A percentile compares a stretch with the other conserved stretches of the same genome.
These are phyloP conservation scores for Hipposideros larvatus DNA, from an alignment of 2,797 vertebrate species.

Conservation along the genomic window DNA sequence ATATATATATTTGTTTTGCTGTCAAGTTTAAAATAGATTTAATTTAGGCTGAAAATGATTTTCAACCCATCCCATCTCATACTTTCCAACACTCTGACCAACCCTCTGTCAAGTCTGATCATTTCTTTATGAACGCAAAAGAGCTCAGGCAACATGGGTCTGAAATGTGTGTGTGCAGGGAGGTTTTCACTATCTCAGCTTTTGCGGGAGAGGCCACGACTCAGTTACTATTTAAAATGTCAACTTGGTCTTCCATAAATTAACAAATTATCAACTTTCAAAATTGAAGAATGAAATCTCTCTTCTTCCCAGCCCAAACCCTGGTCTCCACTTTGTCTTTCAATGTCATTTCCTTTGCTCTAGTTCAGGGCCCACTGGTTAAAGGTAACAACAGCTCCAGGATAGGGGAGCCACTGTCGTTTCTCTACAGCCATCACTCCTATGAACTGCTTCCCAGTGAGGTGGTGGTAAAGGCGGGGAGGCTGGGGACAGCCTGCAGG, in stretches of 20 bases:
- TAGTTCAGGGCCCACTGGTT: not conserved
- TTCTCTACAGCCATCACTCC: not conserved
- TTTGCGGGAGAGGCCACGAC: not conserved
- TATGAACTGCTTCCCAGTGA: not conserved
- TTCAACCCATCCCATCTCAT: not conserved
- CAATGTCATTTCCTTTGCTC: not conserved
- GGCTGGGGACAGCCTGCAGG: not conserved
- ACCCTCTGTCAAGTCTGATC: not conserved
- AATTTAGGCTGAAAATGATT: not conserved
- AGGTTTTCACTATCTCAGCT: not conserved
- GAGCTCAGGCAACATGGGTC: not conserved
- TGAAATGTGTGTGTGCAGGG: not conserved
- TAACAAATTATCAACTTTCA: not conserved
- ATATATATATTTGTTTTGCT: not conserved
- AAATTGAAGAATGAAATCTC: not conserved
- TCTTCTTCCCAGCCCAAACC: not conserved
- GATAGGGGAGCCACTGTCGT: not conserved
- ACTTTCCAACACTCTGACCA: not conserved
- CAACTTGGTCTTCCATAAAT: not conserved
- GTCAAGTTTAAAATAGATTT: not conserved
- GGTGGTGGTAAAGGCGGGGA: not conserved
- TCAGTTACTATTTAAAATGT: not conserved
- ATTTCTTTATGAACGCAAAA: not conserved
- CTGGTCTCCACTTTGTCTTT: not conserved
- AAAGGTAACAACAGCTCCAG: not conserved